Evolutionary conservation across 2,113 vertebrate genomes (phyloP).

Genomic region (Puntigrus tetrazona): DNA sequence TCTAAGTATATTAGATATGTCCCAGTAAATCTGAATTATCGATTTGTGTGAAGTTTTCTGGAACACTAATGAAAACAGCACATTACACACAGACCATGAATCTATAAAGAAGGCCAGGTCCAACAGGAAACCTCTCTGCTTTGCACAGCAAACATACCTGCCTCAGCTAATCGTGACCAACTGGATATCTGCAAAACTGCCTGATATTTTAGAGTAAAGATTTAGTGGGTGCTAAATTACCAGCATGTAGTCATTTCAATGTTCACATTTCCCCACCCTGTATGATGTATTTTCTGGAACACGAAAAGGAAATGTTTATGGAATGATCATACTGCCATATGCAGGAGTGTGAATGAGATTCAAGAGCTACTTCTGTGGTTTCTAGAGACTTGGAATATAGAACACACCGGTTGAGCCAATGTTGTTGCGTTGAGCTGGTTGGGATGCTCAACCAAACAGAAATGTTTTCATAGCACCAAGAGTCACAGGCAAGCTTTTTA

Average conservation of each 20-base stretch:
- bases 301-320: neutral
- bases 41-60: conserved; percentile 28
- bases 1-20: conserved; percentile 10
- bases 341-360: neutral
- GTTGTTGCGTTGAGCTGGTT: neutral
- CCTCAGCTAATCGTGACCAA: conserved; percentile 27
- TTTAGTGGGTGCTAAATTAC: too few species aligned
- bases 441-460: neutral
- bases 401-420: neutral
- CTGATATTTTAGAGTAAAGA: neutral
- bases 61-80: conserved; percentile 30
- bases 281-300: neutral
- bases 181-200: neutral
- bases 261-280: too few species aligned
- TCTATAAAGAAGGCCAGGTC: conserved; percentile 2
- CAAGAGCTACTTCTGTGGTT: neutral
- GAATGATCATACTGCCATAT: neutral
- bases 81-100: conserved; percentile 8
- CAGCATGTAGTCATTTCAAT: too few species aligned
- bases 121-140: neutral
- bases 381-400: neutral
- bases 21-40: conserved; percentile 15
- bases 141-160: conserved; percentile 23
- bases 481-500: neutral
- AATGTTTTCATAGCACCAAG: neutral